These are phyloP conservation scores for Sternarchorhynchus goeldii DNA, from an alignment of 2,797 vertebrate genomes.

Conservation along the genomic window DNA sequence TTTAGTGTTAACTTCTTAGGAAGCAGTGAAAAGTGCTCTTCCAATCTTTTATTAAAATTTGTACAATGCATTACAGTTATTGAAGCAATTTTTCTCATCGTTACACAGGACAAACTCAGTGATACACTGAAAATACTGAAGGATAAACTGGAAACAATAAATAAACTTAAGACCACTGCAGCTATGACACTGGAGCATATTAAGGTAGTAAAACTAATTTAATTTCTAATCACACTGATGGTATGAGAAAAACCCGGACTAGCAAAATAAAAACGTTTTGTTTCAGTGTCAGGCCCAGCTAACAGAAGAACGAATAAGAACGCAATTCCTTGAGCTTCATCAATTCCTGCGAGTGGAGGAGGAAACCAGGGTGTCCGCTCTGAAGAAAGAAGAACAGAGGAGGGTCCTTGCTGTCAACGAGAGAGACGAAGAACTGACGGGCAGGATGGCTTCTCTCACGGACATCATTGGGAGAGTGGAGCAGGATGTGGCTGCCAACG, in stretches of 20 bases:
- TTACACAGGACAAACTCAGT: slow-evolving; percentile 66
- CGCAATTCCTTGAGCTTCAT: slow-evolving; percentile 71
- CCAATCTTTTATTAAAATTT: not conserved
- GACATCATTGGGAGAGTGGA: slow-evolving; percentile 64
- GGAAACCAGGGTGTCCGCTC: slow-evolving; percentile 59
- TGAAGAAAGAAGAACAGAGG: slow-evolving; percentile 70
- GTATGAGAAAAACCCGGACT: not conserved
- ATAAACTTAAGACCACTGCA: slow-evolving; percentile 57
- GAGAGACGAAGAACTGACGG: slow-evolving; percentile 59
- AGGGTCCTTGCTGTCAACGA: slow-evolving; percentile 61
- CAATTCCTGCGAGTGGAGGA: slow-evolving; percentile 69
- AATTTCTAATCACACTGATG: not conserved
- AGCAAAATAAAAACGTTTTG: not conserved
- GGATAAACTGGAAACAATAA: slow-evolving; percentile 62
- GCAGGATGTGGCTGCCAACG: slow-evolving; percentile 64
- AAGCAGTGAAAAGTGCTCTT: not conserved
- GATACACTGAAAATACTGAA: slow-evolving; percentile 62
- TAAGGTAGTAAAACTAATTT: slow-evolving; percentile 61
- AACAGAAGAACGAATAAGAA: slow-evolving; percentile 65
- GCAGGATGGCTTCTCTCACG: slow-evolving; percentile 55
- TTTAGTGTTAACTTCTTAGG: not conserved
- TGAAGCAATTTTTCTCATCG: not conserved
- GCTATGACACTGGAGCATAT: slow-evolving; percentile 60
- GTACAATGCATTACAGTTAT: not conserved
- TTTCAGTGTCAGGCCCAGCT: slow-evolving; percentile 63